Base-by-base conservation (phyloP, 2,888 invertebrate genomes). In the Pycnomerus fuliginosus region DNA sequence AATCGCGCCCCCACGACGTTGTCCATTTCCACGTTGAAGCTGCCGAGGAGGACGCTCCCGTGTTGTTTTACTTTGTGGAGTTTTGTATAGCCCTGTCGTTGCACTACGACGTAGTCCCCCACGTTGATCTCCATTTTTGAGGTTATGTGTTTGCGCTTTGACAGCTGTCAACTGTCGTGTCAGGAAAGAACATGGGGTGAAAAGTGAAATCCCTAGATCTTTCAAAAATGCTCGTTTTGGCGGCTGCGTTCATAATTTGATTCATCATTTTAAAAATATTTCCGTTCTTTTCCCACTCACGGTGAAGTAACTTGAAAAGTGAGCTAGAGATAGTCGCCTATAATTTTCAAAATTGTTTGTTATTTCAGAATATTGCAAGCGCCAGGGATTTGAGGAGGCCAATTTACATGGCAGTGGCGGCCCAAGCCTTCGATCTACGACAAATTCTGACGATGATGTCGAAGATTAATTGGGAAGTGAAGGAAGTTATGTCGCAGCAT, bases 401-500 rank as follows among this genome's bases (percentile, higher is more conserved):
- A 0, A 83, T 94, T 5, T 96, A 93, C 64, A 89, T 90, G 79
- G 83, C 87, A 44, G 90, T 93, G 0, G 85, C 89, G 0, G 84
- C 87, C 0, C 84, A 84, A 62, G 80, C 86, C 1, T 83, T 96
- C 3, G 88, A 94, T 66, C 80, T 87, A 3, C 79, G 86, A 23
- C 78, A 82, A 10, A 81, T 90, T 16, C 72, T 96, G 4, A 76
- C 82, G 46, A 80, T 86, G n/a, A 96, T 99, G 87, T 85, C 90
- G 38, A 86, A 86, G 72, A 93, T 96, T 1, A 88, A 90, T 70
- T 99, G 97, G 97, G 83, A 93, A 73, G 83, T 98, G 44, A 92
- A 91, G 76, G 93, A 91, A 61, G 92, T 99, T 0, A 92, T 91
- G 74, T 92, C 90, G 1, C 90, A 96, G 61, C 96, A 99, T 67